Evolutionary conservation across 2,888 invertebrate species (phyloP).

Genomic region (Salticus scenicus): DNA sequence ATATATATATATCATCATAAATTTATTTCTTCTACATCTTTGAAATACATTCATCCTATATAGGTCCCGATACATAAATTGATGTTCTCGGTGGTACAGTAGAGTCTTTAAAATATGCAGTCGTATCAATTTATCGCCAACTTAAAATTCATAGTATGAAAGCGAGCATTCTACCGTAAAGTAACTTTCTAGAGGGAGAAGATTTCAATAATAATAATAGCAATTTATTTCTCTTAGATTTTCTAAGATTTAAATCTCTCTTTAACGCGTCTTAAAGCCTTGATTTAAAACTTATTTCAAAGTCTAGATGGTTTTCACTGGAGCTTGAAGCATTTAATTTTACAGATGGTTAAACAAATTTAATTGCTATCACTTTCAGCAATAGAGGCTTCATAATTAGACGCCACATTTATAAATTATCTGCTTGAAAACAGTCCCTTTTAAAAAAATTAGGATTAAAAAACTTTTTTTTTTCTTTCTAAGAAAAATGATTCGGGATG

Average conservation of each 20-base stretch:
- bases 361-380: slow-evolving; percentile 49
- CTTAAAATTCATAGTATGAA: slow-evolving; percentile 24
- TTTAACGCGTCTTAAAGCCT: slow-evolving; percentile 35
- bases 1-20: no score
- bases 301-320: slow-evolving; percentile 19
- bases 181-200: slow-evolving; percentile 20
- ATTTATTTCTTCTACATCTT: no score
- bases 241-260: slow-evolving; percentile 46
- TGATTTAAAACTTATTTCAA: slow-evolving; percentile 39
- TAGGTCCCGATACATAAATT: no score
- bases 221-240: slow-evolving; percentile 5
- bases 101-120: not conserved
- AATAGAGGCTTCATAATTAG: slow-evolving; percentile 57
- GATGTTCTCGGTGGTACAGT: no score
- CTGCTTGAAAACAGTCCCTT: slow-evolving; percentile 17
- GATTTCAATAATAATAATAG: slow-evolving; percentile 38
- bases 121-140: not conserved
- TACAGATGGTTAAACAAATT: slow-evolving; percentile 65
- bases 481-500: slow-evolving; percentile 9
- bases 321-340: slow-evolving; percentile 60
- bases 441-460: slow-evolving; percentile 21
- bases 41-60: no score
- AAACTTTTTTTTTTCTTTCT: slow-evolving; percentile 9
- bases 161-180: slow-evolving; percentile 30
- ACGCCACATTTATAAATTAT: slow-evolving; percentile 31